phyloP scores from a whole-genome alignment of 2,888 invertebrate genomes.

The Machimus rusticus region DNA sequence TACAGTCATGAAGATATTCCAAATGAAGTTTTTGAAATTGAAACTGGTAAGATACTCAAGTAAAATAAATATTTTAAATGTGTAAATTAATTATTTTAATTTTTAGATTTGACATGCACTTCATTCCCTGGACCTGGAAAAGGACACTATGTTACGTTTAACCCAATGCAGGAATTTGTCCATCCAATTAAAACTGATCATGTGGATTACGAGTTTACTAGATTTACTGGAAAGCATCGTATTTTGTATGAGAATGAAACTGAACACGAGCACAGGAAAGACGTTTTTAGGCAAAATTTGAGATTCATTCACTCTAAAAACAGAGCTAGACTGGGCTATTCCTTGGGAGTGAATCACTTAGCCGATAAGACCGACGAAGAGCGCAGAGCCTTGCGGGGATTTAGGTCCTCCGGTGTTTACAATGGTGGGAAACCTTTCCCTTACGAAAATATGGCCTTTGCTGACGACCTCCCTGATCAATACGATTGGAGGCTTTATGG shows the following conservation, averaged over 20 bases:
- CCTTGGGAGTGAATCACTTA: conserved; percentile 84
- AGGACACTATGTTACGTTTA: conserved; percentile 81
- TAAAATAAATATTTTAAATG: background rate
- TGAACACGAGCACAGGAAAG: conserved; percentile 76
- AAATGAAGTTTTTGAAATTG: conserved; percentile 73
- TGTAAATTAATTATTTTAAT: background rate
- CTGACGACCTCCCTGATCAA: conserved; percentile 72
- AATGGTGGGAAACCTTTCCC: conserved; percentile 84
- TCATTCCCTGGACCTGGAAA: conserved; percentile 90
- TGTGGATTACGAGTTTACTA: conserved; percentile 74
- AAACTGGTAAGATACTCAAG: conserved; percentile 64
- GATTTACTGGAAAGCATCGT: conserved; percentile 76
- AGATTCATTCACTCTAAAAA: conserved; percentile 83
- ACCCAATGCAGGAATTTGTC: conserved; percentile 93
- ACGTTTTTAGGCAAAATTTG: conserved; percentile 86
- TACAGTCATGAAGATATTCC: conserved; percentile 73
- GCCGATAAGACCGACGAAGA: conserved; percentile 84
- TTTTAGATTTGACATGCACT: conserved; percentile 71
- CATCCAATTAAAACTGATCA: conserved; percentile 74
- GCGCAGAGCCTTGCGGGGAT: conserved; percentile 76
- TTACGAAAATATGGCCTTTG: conserved; percentile 67
- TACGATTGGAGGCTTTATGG: conserved; percentile 92
- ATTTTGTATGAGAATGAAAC: conserved; percentile 70
- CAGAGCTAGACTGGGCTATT: conserved; percentile 76
- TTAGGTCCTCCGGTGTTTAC: conserved; percentile 68